Conservation (phyloP, 2,113 vertebrate species). For the Holacanthus passer region DNA sequence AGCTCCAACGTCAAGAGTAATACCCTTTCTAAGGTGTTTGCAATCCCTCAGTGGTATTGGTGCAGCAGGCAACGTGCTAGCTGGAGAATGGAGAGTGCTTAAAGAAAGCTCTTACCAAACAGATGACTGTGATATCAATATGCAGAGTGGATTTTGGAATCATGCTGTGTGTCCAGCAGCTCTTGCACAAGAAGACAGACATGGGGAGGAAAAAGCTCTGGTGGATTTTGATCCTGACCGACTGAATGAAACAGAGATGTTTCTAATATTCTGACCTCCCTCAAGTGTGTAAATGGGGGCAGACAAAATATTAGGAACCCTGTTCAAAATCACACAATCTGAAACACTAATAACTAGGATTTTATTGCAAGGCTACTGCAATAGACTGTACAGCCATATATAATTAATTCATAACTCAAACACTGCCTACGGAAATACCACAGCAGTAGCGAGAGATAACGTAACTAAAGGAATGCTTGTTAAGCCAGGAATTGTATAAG, state of each 20-base stretch:
- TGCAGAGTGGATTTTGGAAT: constrained; percentile 11
- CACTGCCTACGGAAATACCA: not conserved
- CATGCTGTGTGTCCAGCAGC: constrained; percentile 4
- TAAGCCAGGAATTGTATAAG: not conserved
- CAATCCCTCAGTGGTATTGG: constrained; percentile 24
- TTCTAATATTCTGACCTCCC: not conserved
- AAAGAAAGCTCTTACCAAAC: not conserved
- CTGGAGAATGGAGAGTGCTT: not conserved
- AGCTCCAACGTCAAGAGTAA: constrained; percentile 48
- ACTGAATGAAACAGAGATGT: not conserved
- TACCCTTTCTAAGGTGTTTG: constrained; percentile 42
- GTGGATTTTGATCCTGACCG: not conserved
- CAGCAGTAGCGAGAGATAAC: not conserved
- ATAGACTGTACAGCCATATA: not conserved
- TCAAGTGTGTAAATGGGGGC: not conserved
- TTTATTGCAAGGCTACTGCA: not conserved
- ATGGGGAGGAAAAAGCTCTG: not conserved
- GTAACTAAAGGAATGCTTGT: not conserved
- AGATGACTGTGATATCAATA: constrained; percentile 21
- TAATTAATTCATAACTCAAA: not conserved
- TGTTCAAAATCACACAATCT: not conserved
- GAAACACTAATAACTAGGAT: not conserved
- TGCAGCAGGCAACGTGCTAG: constrained; percentile 27
- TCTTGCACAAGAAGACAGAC: not conserved
- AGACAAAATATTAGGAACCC: not conserved